phyloP scores from a whole-genome alignment of 2,113 vertebrate genomes.

The Collichthys lucidus region DNA sequence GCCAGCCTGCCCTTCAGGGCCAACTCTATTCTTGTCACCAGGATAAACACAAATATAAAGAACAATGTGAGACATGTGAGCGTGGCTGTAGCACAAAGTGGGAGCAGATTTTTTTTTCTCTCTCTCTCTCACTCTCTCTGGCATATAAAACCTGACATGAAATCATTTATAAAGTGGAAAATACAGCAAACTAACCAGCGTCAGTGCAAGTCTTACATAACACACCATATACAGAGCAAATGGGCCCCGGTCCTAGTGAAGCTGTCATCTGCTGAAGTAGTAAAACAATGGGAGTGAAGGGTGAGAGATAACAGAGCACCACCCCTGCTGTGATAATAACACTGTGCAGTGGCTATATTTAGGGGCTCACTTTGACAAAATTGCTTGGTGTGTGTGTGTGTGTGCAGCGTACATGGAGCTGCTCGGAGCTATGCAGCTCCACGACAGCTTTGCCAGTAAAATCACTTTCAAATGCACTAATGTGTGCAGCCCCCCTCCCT shows the following conservation, averaged over 20 bases:
- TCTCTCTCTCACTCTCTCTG: not conserved
- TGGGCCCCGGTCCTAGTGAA: conserved; percentile 56
- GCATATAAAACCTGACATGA: conserved; percentile 30
- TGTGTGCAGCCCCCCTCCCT: not conserved
- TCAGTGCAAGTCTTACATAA: conserved; percentile 66
- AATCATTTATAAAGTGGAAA: conserved; percentile 61
- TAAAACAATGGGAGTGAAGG: conserved; percentile 79
- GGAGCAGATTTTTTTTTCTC: conserved; percentile 4
- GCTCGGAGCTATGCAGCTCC: conserved; percentile 31
- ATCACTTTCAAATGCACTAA: conserved; percentile 36
- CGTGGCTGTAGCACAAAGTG: conserved; percentile 7
- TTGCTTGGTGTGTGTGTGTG: conserved; percentile 31
- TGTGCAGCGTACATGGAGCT: conserved; percentile 6
- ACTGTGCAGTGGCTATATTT: conserved; percentile 71
- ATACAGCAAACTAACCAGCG: conserved; percentile 10
- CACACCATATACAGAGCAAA: conserved; percentile 43
- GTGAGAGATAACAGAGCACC: conserved; percentile 76
- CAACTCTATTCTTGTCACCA: conserved; percentile 11
- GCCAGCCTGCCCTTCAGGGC: not conserved
- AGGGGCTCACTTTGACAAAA: conserved; percentile 67
- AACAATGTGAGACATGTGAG: conserved; percentile 2
- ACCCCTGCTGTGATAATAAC: conserved; percentile 77
- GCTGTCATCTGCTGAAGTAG: conserved; percentile 73
- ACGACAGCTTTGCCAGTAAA: conserved; percentile 49
- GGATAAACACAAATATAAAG: conserved; percentile 24